Evolutionary conservation across 1,140 invertebrate species (phyloP), one percentile per base, ranked within the genome.

Genomic region (Zaprionus ornatus): DNA sequence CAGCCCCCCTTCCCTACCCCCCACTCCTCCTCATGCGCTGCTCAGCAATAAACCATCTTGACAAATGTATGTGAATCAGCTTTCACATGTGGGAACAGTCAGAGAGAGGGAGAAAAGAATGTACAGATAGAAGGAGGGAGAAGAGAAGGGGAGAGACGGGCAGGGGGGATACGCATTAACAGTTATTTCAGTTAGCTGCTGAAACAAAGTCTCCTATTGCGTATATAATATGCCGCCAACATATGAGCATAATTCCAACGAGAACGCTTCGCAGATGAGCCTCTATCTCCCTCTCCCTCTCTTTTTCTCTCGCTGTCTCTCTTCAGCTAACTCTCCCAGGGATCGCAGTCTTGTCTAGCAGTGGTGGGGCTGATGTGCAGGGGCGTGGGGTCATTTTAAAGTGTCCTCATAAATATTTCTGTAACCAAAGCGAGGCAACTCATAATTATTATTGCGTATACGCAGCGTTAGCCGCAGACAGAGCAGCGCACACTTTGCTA

Each of bases 391-490:
- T 54, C 48, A 68, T 50, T 85, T 73, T 59, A 64, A 64, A 59
- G 29, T 40, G 52, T 37, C 23, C 60, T 81, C 78, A 80, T 84
- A 85, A 78, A 85, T 81, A 78, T 84, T 74, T 52, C 65, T 72
- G 77, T 67, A 67, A 63, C 64, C 60, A 56, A 42, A 60, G 37
- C 60, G 27, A 45, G n/a, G 32, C 32, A 13, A 15, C 35, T 45
- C 7, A n/a, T 88, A 80, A 87, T 87, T 87, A 88, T 88, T 88
- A 87, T 87, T 88, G 78, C 83, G 83, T 72, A 88, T 88, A 83
- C 84, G 84, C 83, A 69, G 70, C 56, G 67, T 73, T 61, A 42
- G 45, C 48, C 65, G 21, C 42, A 50, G n/a, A 10, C 17, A 23
- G 19, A 50, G 29, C 17, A 45, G 10, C n/a, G 4, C 54, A 3